Evolutionary conservation across 2,888 invertebrate genomes (phyloP).

Genomic region (Pharmacophagus antenor): DNA sequence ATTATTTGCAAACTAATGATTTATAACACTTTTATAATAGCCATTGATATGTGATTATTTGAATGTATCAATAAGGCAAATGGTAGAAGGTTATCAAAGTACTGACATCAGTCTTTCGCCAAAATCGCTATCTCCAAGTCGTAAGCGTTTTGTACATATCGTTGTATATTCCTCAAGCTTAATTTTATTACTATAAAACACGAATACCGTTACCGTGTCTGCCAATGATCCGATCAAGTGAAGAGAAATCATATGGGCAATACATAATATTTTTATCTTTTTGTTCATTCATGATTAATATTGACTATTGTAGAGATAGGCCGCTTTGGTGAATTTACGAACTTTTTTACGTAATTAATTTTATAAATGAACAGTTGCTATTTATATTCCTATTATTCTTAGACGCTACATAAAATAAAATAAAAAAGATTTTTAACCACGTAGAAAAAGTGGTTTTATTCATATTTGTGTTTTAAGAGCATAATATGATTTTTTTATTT

Average conservation of each 20-base stretch:
- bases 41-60: background rate
- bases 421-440: too few species aligned
- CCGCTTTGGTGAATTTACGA: too few species aligned
- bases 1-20: background rate
- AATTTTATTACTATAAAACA: conserved; percentile 9
- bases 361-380: too few species aligned
- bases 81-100: conserved; percentile 6
- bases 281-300: too few species aligned
- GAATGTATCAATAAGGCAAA: conserved; percentile 12
- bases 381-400: too few species aligned
- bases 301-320: too few species aligned
- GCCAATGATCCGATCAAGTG: too few species aligned
- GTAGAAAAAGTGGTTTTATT: background rate
- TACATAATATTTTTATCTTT: too few species aligned
- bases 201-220: too few species aligned
- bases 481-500: background rate
- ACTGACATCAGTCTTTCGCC: conserved; percentile 2
- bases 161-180: conserved; percentile 17
- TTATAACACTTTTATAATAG: background rate
- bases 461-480: background rate
- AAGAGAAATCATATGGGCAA: too few species aligned
- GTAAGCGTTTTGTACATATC: conserved; percentile 1
- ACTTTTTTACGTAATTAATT: too few species aligned
- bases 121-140: conserved; percentile 6
- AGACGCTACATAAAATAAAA: too few species aligned